Percentiles rank a stretch among this genome's conserved stretches.
Evolutionary conservation across 92 coral and sea anemone species (phyloP).

Genomic region (Phenganax marumi): DNA sequence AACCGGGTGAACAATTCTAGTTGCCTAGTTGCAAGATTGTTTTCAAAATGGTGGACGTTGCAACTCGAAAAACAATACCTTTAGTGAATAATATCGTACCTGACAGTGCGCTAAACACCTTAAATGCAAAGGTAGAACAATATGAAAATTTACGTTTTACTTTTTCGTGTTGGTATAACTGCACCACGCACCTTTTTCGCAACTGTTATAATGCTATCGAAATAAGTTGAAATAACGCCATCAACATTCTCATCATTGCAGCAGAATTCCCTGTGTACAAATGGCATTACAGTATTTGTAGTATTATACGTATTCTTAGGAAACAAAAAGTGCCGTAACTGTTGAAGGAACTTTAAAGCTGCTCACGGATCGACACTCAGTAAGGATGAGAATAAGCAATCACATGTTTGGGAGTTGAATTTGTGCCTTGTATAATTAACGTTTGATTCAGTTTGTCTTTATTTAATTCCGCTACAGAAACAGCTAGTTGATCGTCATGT

Average conservation of each 20-base stretch:
- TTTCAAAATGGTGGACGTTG: constrained; percentile 82
- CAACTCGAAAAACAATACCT: constrained; percentile 71
- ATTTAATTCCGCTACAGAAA: constrained; percentile 49
- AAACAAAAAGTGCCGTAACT: constrained; percentile 52
- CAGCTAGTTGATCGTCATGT: constrained; percentile 87
- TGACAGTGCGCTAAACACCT: constrained; percentile 63
- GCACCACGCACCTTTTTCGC: neutral
- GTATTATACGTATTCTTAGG: neutral
- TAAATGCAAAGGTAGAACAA: constrained; percentile 12
- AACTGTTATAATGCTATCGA: no score
- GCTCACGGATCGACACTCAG: constrained; percentile 89
- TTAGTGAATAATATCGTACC: constrained; percentile 86
- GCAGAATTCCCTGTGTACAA: no score
- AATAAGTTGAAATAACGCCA: no score
- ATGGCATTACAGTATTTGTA: no score
- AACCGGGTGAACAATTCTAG: constrained; percentile 6
- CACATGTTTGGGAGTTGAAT: neutral
- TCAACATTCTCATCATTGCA: no score
- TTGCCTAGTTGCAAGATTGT: constrained; percentile 28
- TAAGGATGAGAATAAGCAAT: constrained; percentile 33
- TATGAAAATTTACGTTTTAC: neutral
- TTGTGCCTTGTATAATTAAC: neutral
- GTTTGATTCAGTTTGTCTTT: neutral
- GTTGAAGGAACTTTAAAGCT: constrained; percentile 78
- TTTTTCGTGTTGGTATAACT: neutral